A percentile compares a stretch with the other conserved stretches of the same genome.
Evolutionary conservation across 2,888 invertebrate genomes (phyloP).

Genomic region (Mimas tiliae): DNA sequence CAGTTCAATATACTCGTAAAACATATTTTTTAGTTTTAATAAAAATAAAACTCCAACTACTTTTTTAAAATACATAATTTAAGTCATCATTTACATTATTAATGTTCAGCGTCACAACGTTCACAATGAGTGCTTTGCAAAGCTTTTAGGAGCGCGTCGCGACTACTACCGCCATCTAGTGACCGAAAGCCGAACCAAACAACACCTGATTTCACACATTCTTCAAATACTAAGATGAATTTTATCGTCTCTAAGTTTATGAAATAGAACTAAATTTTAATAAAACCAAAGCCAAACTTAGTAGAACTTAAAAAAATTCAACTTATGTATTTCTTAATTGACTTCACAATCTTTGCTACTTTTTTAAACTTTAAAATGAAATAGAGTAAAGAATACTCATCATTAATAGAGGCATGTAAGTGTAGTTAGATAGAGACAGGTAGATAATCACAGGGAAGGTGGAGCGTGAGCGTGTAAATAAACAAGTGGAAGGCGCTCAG

Average conservation of each 20-base stretch:
- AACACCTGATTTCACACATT: constrained; percentile 13
- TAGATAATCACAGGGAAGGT: constrained; percentile 62
- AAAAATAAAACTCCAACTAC: too few relatives aligned
- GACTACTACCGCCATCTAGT: constrained; percentile 70
- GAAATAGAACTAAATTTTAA: constrained; percentile 66
- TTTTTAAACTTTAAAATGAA: neutral
- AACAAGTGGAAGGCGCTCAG: constrained; percentile 46
- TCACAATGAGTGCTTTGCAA: neutral
- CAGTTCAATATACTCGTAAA: too few relatives aligned
- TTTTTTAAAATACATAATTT: too few relatives aligned
- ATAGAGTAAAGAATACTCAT: too few relatives aligned
- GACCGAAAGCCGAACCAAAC: constrained; percentile 53
- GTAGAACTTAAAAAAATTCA: constrained; percentile 47
- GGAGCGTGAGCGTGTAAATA: constrained; percentile 68
- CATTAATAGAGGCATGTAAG: neutral
- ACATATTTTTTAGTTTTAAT: too few relatives aligned
- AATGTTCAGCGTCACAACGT: too few relatives aligned
- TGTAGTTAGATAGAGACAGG: constrained; percentile 70
- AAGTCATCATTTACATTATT: too few relatives aligned
- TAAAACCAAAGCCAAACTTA: too few relatives aligned
- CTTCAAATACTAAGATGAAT: neutral
- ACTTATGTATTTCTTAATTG: neutral
- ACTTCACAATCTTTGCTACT: neutral
- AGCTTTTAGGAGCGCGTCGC: neutral
- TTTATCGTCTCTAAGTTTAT: constrained; percentile 29